phyloP scores from a whole-genome alignment of 1,140 invertebrate genomes.

The Drosophila sulfurigaster region DNA sequence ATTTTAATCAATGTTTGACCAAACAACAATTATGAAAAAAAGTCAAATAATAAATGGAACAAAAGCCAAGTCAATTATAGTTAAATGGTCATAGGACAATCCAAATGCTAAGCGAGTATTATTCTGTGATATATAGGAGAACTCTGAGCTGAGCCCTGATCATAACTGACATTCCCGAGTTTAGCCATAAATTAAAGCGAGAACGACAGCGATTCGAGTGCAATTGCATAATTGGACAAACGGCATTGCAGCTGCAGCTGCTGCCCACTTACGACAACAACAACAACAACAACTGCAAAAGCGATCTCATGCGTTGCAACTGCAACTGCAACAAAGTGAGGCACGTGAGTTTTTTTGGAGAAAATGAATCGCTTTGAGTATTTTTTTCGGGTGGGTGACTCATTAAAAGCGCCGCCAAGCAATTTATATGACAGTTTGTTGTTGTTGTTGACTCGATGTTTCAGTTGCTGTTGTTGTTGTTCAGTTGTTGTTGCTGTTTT shows the following conservation, averaged over 20 bases:
- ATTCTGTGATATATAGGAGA: not conserved
- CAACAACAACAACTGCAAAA: slow-evolving; percentile 5
- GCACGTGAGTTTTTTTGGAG: slow-evolving; percentile 50
- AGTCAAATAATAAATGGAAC: no score
- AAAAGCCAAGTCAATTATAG: no score
- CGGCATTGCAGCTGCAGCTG: slow-evolving; percentile 58
- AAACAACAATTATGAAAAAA: no score
- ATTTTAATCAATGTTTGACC: no score
- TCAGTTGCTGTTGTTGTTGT: slow-evolving; percentile 4
- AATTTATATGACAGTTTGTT: slow-evolving; percentile 72
- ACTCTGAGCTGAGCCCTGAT: not conserved
- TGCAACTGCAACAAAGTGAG: slow-evolving; percentile 34
- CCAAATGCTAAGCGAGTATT: no score
- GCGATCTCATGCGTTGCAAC: slow-evolving; percentile 8
- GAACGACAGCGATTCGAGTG: slow-evolving; percentile 42
- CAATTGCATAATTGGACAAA: slow-evolving; percentile 66
- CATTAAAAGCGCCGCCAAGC: slow-evolving; percentile 72
- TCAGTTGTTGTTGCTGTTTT: slow-evolving; percentile 14
- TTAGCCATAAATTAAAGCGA: slow-evolving; percentile 73
- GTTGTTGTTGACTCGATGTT: not conserved
- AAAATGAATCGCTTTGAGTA: slow-evolving; percentile 7
- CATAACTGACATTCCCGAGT: slow-evolving; percentile 41
- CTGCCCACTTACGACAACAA: slow-evolving; percentile 59
- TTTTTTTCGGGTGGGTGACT: slow-evolving; percentile 50
- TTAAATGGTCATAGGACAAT: no score